Base-by-base conservation (phyloP, 2,113 vertebrate genomes). In the Pelecanus crispus region DNA sequence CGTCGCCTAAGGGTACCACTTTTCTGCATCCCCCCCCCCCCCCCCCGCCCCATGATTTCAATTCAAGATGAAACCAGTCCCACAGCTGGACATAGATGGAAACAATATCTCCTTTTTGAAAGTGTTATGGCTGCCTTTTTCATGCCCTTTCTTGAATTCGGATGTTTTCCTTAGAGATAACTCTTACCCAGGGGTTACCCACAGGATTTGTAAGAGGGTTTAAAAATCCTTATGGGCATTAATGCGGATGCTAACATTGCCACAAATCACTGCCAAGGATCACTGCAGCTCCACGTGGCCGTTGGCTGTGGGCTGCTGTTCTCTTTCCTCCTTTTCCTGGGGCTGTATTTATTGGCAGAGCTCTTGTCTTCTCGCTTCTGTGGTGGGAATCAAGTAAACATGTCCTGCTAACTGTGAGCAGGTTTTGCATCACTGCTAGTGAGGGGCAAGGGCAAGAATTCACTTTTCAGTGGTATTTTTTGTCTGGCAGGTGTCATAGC, bases 1-100 rank as follows among this genome's bases (percentile, higher is more conserved):
- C 13, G 7, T 32, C 2, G 0, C 25, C n/a, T 12, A 9, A 45
- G 50, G 34, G 42, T 1, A 11, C 17, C 20, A 3, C 53, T 73
- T 47, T n/a, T 7, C 70, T 83, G 49, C 26, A 20, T 49, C 14
- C 13, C 28, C 25, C 63, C 13, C 22, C 17, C n/a, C n/a, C n/a
- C n/a, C n/a, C n/a, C n/a, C n/a, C n/a, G n/a, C n/a, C 21, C 28
- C 22, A 16, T 26, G 5, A 24, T 56, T 36, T 32, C 34, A 42
- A 1, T 6, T 38, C 31, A 15, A 21, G 44, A 31, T 22, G 16
- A 47, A 73, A 68, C 45, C 65, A 89, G 21, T 9, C 72, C 44
- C 31, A 5, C 34, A n/a, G 42, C 2, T 63, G 42, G 36, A 45
- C 2, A 0, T 20, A 80, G 15, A 31, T 86, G 80, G 63, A 86